Evolutionary conservation across 1,140 invertebrate genomes (phyloP), one percentile per base, ranked within the genome.

Genomic region (Mactra quadrangularis): DNA sequence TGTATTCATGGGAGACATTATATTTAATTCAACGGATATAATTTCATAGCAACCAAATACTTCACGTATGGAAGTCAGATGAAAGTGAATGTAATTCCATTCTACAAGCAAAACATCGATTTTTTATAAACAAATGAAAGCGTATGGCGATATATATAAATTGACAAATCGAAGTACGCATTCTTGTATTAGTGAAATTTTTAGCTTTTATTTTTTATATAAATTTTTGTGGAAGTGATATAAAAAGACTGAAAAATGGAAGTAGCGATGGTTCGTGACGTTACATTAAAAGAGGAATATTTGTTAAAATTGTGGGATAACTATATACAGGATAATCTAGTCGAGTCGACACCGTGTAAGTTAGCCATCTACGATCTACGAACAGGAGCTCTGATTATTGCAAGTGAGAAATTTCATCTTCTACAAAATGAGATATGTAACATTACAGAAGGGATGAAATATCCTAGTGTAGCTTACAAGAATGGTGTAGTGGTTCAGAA

Each of bases 401-500:
- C 66, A 22, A 82, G 78, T 52, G 66, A 71, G 38, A 33, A 33
- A 59, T 71, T 82, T 45, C 35, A 62, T 38, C 41, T 82, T 7
- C 22, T 71, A n/a, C 22, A 82, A 22, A 72, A 82, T n/a, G 78
- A 82, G 35, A 22, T 82, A 17, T 47, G 62, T 25, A 53, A 82
- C n/a, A 62, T 82, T 33, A 22, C 68, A n/a, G 68, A 82, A 52
- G 52, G 66, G 15, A 60, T 71, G 66, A 82, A 59, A 27, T 72
- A 71, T 35, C 66, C 52, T 1, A 38, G 72, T 13, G 50, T 45
- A 2, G 78, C 25, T 27, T 72, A 72, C 38, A 15, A 25, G n/a
- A 41, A 82, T 29, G 86, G 86, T 0, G 52, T 87, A 0, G 64
- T 55, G 11, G 50, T 87, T 35, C 75, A 81, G 15, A 79, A 59